Conservation (phyloP, 2,888 invertebrate species). For the Sminthurides aquaticus region DNA sequence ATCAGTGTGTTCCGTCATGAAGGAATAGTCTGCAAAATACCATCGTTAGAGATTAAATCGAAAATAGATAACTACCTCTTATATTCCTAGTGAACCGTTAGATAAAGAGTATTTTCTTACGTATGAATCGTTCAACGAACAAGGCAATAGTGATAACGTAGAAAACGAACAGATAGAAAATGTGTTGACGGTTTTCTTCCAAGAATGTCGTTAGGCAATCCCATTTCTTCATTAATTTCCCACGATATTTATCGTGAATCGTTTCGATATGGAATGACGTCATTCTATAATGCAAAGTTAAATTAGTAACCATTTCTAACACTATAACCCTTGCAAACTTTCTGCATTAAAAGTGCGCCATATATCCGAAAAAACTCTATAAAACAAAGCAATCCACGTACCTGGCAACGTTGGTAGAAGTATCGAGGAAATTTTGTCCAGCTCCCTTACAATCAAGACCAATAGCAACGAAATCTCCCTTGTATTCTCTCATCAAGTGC, state of each 20-base stretch:
- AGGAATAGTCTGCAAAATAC: constrained; percentile 67
- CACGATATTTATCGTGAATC: constrained; percentile 60
- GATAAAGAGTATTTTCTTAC: constrained; percentile 52
- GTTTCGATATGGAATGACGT: constrained; percentile 87
- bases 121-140: constrained; percentile 91
- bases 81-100: constrained; percentile 3
- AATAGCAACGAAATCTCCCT: constrained; percentile 89
- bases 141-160: constrained; percentile 87
- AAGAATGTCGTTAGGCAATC: constrained; percentile 81
- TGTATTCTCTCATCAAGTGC: constrained; percentile 92
- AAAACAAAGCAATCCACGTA: too few species aligned
- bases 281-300: constrained; percentile 56
- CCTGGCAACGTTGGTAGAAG: constrained; percentile 83
- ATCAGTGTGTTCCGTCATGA: constrained; percentile 93
- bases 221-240: constrained; percentile 71
- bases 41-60: neutral
- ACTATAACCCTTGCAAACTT: too few species aligned
- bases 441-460: constrained; percentile 91
- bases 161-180: constrained; percentile 88
- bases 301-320: too few species aligned
- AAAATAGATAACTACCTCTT: neutral
- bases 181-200: constrained; percentile 92
- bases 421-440: constrained; percentile 88
- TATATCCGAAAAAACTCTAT: too few species aligned
- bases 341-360: too few species aligned